phyloP scores from a whole-genome alignment of 2,797 vertebrate species.

The Coendou prehensilis region DNA sequence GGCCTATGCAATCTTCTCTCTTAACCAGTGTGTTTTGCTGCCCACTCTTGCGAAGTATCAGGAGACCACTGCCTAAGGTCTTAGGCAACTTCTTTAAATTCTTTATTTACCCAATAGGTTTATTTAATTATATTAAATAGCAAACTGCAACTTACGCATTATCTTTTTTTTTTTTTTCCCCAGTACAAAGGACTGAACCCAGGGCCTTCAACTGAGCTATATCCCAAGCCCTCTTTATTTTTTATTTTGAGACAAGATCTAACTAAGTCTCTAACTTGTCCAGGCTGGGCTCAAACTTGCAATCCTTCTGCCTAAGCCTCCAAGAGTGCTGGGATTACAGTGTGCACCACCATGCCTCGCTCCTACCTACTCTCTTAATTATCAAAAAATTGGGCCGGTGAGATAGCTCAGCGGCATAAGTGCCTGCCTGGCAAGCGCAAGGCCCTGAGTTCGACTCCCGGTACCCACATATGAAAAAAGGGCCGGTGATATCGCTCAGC shows the following conservation, averaged over 20 bases:
- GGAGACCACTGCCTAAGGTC: not conserved
- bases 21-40: not conserved
- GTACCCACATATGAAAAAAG: too few species aligned
- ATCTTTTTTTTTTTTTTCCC: not conserved
- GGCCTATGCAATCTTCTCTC: not conserved
- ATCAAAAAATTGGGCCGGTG: too few species aligned
- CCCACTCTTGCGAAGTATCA: not conserved
- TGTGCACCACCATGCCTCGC: not conserved
- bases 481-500: too few species aligned
- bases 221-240: not conserved
- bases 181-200: not conserved
- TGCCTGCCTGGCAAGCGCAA: too few species aligned
- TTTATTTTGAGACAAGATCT: not conserved
- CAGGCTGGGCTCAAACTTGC: not conserved
- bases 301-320: not conserved
- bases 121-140: constrained; percentile 60
- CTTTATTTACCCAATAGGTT: constrained; percentile 3
- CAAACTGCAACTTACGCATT: not conserved
- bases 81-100: constrained; percentile 37
- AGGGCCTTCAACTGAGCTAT: not conserved
- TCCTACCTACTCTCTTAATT: not conserved
- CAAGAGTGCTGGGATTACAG: not conserved
- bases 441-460: too few species aligned
- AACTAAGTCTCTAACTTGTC: not conserved
- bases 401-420: too few species aligned